A percentile compares a stretch with the other conserved stretches of the same genome.
Evolutionary conservation across 2,797 vertebrate species (phyloP).

Genomic region (Syncerus caffer): DNA sequence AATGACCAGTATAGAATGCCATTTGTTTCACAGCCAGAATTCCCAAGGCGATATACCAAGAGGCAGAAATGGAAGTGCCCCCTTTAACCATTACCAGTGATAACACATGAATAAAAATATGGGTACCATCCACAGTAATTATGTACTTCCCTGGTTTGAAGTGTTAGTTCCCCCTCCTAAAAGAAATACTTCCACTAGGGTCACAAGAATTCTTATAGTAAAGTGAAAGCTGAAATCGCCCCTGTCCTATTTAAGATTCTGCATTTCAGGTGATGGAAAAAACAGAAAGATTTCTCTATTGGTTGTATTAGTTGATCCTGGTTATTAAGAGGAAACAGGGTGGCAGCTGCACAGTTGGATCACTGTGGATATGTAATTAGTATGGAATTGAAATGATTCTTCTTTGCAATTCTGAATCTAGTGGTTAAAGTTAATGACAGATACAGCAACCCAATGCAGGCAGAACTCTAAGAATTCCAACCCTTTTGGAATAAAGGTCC

Average conservation of each 20-base stretch:
- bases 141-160: not conserved
- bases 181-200: not conserved
- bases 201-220: conserved; percentile 1
- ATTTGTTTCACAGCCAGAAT: not conserved
- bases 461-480: not conserved
- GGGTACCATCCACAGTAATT: not conserved
- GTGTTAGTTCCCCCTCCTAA: not conserved
- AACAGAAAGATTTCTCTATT: not conserved
- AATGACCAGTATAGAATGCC: not conserved
- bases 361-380: not conserved
- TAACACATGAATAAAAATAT: not conserved
- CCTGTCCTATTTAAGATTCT: not conserved
- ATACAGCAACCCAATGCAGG: not conserved
- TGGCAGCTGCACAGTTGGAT: not conserved
- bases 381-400: not conserved
- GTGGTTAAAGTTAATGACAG: not conserved
- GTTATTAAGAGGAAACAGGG: not conserved
- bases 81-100: not conserved
- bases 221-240: not conserved
- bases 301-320: not conserved
- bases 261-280: not conserved
- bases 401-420: not conserved
- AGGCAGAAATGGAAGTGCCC: not conserved
- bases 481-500: not conserved
- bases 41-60: not conserved